Conservation (phyloP, 37 sponge, comb jelly and placozoan species). For the Aplysina aerophoba region DNA sequence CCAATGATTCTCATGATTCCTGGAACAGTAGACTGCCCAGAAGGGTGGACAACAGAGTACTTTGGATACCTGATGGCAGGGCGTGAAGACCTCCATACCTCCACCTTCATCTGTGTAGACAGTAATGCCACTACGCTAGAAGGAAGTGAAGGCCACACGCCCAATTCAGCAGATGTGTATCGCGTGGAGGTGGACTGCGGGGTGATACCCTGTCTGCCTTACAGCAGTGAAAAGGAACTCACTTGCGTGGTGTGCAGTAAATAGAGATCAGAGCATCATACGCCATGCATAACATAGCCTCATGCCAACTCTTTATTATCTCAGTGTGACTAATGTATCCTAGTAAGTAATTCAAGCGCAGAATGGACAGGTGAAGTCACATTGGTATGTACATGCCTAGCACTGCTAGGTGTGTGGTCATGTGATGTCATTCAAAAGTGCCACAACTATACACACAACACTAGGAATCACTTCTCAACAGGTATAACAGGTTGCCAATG, state of each 20-base stretch:
- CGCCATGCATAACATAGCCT: too few relatives aligned
- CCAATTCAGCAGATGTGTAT: background rate
- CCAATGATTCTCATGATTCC: background rate
- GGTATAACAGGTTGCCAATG: too few relatives aligned
- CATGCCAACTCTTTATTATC: too few relatives aligned
- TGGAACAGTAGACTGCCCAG: background rate
- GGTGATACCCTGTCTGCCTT: slow-evolving; percentile 9
- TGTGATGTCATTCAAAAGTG: too few relatives aligned
- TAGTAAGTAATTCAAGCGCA: too few relatives aligned
- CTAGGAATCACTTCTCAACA: too few relatives aligned
- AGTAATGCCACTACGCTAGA: background rate
- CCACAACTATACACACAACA: too few relatives aligned
- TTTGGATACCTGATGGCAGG: slow-evolving; percentile 21
- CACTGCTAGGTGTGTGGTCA: too few relatives aligned
- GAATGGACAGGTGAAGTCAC: too few relatives aligned
- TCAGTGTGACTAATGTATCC: too few relatives aligned
- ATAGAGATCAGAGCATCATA: background rate
- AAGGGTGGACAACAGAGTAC: slow-evolving; percentile 15
- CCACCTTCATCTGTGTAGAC: slow-evolving; percentile 11
- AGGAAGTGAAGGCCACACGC: slow-evolving; percentile 7
- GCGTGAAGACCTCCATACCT: background rate
- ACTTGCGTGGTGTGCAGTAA: slow-evolving; percentile 7
- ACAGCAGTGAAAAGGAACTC: slow-evolving; percentile 10
- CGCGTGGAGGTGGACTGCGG: background rate
- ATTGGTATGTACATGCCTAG: too few relatives aligned